Base-by-base conservation (phyloP, 2,888 invertebrate species). In the Trachelus troglodyta region DNA sequence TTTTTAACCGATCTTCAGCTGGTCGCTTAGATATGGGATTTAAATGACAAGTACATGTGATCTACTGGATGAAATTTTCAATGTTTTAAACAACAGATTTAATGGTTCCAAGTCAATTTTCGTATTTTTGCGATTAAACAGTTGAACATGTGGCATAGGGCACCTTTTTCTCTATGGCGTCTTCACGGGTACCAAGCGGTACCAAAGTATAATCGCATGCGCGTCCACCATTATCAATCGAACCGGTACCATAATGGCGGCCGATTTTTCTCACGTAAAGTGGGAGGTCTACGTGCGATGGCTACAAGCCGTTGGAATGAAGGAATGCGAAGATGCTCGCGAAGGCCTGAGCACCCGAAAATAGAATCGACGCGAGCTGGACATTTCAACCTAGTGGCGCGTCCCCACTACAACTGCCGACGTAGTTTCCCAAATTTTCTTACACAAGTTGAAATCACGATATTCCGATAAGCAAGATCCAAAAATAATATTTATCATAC, bases 331-430 rank as follows among this genome's bases (percentile, higher is more conserved):
- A 84, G 81, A 82, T 83, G 82, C 76, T 81, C 81, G 79, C 80
- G 83, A 83, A 82, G 82, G 80, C 80, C 80, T 81, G 83, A 80
- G 82, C 79, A 76, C 56, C 77, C 89, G 87, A 88, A 90, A 91
- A 91, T 91, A 91, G 90, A 85, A 82, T 81, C 88, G 84, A 84
- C 85, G 85, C 81, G 86, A 86, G 89, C 91, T 91, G 91, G 91
- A 91, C 88, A 88, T 88, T 88, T 88, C 87, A 87, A 90, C 89
- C 85, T 85, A 85, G 81, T 83, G 34, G 79, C 79, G 79, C 77
- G 74, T 78, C 79, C 81, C 83, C 80, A 78, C 79, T 34, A 76
- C 74, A 77, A 74, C 82, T 81, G 78, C 56, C 23, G 56, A 56
- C 23, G 23, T 56, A 6, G 23, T 56, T 56, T 56, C 69, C 74